Evolutionary conservation across 2,797 vertebrate species (phyloP), one percentile per base, ranked within the genome.

Genomic region (Oreortyx pictus): DNA sequence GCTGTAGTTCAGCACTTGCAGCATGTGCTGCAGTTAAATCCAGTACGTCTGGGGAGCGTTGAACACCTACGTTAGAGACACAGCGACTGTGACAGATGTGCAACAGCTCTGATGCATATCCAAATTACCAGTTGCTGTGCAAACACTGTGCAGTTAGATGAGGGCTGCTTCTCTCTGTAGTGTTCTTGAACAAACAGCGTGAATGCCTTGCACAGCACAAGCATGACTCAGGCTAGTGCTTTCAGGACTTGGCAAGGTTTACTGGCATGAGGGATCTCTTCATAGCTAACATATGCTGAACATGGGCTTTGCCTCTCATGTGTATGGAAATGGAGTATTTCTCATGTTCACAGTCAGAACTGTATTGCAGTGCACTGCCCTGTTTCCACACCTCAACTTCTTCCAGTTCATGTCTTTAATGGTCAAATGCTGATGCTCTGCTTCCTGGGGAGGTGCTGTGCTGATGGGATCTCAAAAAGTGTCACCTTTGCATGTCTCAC

Each of bases 401-500:
- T 6, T 0, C 13, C 47, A 24, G 27, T 23, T 71, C 4, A 0
- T 3, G 10, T 29, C 52, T 70, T 20, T 82, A 22, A 57, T 7
- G 39, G 1, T 27, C 35, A 17, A 57, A 33, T 5, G 61, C 49
- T 47, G 61, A 71, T 31, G 27, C 29, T 20, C 35, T 50, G 59
- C 16, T 56, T 39, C 31, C 12, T 20, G 57, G 37, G 27, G 24
- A 39, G 5, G 19, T 43, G 9, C 1, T 41, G 57, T 35, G 4
- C 22, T 33, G n/a, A 31, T 31, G 31, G 29, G 24, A 56, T 44
- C 27, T 59, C 27, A 22, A 27, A 33, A 46, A 3, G 1, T 0
- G 15, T 8, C 50, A 4, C 43, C 27, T 43, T 47, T 11, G 2
- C 11, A 0, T 9, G 11, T 3, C 23, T 43, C 43, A 3, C 4